Evolutionary conservation across 2,113 vertebrate genomes (phyloP).

Genomic region (Coturnix japonica): DNA sequence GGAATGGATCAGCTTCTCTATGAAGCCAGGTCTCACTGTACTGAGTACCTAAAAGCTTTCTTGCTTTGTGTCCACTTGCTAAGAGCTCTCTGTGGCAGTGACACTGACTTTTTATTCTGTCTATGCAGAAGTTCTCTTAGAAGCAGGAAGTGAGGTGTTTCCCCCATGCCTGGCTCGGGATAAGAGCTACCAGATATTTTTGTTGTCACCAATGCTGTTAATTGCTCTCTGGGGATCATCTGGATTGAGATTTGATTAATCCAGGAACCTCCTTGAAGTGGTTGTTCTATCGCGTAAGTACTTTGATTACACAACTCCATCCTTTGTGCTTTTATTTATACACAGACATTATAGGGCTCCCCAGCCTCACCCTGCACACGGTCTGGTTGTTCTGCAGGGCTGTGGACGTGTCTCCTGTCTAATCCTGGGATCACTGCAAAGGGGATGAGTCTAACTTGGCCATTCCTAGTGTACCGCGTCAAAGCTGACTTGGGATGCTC

Average conservation of each 20-base stretch:
- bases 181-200: not conserved
- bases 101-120: not conserved
- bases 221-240: slow-evolving; percentile 22
- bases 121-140: not conserved
- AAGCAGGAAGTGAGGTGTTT: not conserved
- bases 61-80: not conserved
- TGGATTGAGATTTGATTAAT: slow-evolving; percentile 46
- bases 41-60: not conserved
- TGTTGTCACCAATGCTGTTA: fast-evolving
- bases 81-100: not conserved
- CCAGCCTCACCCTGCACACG: not conserved
- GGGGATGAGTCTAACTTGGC: not conserved
- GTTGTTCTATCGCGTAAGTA: slow-evolving; percentile 1
- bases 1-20: not conserved
- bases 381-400: not conserved
- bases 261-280: not conserved
- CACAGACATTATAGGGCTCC: fast-evolving
- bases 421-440: fast-evolving
- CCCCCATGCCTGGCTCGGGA: not conserved
- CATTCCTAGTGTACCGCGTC: slow-evolving; percentile 45
- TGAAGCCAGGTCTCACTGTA: not conserved
- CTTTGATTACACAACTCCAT: not conserved
- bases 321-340: not conserved
- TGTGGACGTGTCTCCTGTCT: not conserved
- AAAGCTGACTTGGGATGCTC: slow-evolving; percentile 59